Evolutionary conservation across 2,888 invertebrate genomes (phyloP).

Genomic region (Lathronympha strigana): DNA sequence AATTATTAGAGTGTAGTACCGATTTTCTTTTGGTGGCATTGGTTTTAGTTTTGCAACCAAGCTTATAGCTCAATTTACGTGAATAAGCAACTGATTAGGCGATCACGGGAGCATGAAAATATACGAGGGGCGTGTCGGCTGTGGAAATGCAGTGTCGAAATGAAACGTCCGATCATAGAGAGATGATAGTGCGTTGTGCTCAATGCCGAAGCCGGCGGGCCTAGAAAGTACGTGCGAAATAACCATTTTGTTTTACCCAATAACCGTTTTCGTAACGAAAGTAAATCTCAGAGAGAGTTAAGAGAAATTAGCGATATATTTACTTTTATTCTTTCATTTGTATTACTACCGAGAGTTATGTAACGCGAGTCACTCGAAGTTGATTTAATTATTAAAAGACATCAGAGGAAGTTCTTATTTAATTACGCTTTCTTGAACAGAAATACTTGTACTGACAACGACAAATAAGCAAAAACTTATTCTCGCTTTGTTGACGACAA

Average conservation of each 20-base stretch:
- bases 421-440: conserved; percentile 14
- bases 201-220: conserved; percentile 30
- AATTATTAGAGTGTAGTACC: conserved; percentile 64
- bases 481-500: no score
- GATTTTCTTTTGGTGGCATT: conserved; percentile 70
- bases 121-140: conserved; percentile 54
- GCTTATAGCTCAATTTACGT: conserved; percentile 59
- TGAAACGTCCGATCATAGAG: conserved; percentile 53
- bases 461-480: no score
- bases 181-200: conserved; percentile 38
- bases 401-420: conserved; percentile 17
- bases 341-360: no score
- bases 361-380: not conserved
- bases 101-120: conserved; percentile 70
- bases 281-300: conserved; percentile 42
- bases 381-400: conserved; percentile 39
- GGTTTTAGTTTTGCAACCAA: conserved; percentile 61
- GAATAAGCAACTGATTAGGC: conserved; percentile 59
- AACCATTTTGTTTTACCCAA: conserved; percentile 40
- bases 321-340: no score
- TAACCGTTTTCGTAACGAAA: conserved; percentile 40
- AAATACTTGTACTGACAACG: no score
- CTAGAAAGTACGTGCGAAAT: conserved; percentile 50
- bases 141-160: conserved; percentile 54
- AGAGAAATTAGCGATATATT: conserved; percentile 42